phyloP scores from a whole-genome alignment of 2,797 vertebrate species.

The Triplophysa bombifrons region DNA sequence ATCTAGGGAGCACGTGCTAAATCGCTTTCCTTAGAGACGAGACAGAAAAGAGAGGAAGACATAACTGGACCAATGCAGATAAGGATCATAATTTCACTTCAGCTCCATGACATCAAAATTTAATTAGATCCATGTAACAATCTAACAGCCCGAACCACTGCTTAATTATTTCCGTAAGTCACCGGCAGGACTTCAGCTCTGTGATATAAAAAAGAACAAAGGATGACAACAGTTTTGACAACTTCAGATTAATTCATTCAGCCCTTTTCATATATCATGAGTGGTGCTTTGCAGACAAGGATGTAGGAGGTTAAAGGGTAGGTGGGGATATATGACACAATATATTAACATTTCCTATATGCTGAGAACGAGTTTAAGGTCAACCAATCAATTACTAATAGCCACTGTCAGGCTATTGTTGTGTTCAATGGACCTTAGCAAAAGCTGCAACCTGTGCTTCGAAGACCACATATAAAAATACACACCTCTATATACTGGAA shows the following conservation, averaged over 20 bases:
- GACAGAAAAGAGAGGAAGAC: not conserved
- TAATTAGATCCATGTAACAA: conserved; percentile 31
- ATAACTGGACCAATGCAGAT: not conserved
- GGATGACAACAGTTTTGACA: conserved; percentile 11
- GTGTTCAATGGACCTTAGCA: not conserved
- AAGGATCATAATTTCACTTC: conserved; percentile 24
- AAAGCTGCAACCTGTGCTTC: not conserved
- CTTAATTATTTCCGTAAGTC: conserved; percentile 22
- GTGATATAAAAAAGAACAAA: conserved; percentile 18
- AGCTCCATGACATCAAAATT: conserved; percentile 17
- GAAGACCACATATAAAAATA: not conserved
- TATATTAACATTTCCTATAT: conserved; percentile 6
- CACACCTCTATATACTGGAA: not conserved
- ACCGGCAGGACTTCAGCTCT: not conserved
- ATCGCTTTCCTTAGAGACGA: conserved; percentile 4
- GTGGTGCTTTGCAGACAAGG: not conserved
- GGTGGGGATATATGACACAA: not conserved
- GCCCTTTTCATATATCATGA: conserved; percentile 16
- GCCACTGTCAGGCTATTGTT: not conserved
- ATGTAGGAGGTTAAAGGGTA: not conserved
- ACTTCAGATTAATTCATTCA: conserved; percentile 22
- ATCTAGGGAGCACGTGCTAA: not conserved
- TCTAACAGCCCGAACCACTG: not conserved
- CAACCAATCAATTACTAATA: not conserved
- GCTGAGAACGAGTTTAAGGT: not conserved